Evolutionary conservation across 2,888 invertebrate genomes (phyloP).

Genomic region (Tuta absoluta): DNA sequence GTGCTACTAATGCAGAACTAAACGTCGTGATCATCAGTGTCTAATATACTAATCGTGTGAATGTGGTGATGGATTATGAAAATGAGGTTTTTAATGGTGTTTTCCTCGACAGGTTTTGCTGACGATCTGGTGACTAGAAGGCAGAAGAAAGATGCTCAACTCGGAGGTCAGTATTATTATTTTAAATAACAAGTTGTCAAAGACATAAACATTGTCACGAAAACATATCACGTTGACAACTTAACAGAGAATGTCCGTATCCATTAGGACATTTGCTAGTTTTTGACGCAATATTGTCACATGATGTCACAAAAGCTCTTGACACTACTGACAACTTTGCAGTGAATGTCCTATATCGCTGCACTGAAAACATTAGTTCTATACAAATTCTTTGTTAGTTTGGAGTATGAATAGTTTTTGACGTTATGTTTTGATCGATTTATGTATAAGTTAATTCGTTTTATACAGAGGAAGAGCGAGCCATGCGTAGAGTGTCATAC

Average conservation of each 20-base stretch:
- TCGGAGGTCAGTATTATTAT: constrained; percentile 78
- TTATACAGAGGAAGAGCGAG: constrained; percentile 90
- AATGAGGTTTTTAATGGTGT: constrained; percentile 26
- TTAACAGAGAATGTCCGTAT: constrained; percentile 1
- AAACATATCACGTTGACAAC: background rate
- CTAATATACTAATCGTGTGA: constrained; percentile 53
- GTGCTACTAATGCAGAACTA: constrained; percentile 71
- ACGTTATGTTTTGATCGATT: background rate
- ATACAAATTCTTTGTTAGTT: background rate
- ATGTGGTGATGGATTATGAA: background rate
- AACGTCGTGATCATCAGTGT: constrained; percentile 58
- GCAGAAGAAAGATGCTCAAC: constrained; percentile 78
- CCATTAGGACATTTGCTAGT: background rate
- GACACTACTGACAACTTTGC: background rate
- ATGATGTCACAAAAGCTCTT: background rate
- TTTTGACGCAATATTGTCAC: background rate
- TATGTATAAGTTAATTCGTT: constrained; percentile 2
- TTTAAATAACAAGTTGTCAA: no score
- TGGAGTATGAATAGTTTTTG: background rate
- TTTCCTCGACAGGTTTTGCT: constrained; percentile 70
- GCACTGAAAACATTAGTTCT: background rate
- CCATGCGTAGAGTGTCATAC: constrained; percentile 95
- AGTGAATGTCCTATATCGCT: background rate
- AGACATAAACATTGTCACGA: background rate
- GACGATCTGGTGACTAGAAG: constrained; percentile 78